phyloP scores from a whole-genome alignment of 1,140 invertebrate species.

The Drosophila navojoa region DNA sequence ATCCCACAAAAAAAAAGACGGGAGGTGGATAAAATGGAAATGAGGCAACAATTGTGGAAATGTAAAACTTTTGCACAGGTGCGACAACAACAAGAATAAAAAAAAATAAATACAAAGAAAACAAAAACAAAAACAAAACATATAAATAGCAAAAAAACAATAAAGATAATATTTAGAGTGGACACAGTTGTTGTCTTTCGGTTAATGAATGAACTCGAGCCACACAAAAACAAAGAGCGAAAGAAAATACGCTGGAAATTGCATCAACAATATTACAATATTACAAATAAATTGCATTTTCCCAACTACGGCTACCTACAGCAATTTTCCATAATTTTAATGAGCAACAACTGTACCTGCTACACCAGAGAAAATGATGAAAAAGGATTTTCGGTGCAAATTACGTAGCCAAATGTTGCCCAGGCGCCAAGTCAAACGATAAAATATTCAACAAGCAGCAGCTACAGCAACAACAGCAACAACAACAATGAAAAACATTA shows the following conservation, averaged over 20 bases:
- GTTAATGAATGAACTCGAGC: conserved; percentile 47
- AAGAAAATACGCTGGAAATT: conserved; percentile 49
- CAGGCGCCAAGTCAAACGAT: conserved; percentile 77
- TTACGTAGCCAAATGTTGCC: conserved; percentile 77
- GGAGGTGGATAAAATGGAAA: conserved; percentile 30
- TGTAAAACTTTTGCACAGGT: conserved; percentile 63
- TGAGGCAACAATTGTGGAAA: conserved; percentile 59
- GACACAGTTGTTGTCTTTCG: conserved; percentile 19
- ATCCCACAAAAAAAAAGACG: conserved; percentile 29
- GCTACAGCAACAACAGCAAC: conserved; percentile 24
- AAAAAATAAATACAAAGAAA: conserved; percentile 30
- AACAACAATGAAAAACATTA: conserved; percentile 75
- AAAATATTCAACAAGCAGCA: conserved; percentile 75
- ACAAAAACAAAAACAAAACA: conserved; percentile 37
- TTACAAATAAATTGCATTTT: conserved; percentile 24
- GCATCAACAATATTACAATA: conserved; percentile 22
- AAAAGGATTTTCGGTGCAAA: conserved; percentile 70
- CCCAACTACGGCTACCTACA: not conserved
- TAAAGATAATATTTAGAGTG: conserved; percentile 68
- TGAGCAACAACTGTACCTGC: conserved; percentile 25
- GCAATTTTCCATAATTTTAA: conserved; percentile 17
- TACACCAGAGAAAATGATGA: conserved; percentile 50
- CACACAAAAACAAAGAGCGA: not conserved
- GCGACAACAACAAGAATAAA: conserved; percentile 24
- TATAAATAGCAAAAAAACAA: conserved; percentile 48